Evolutionary conservation across 2,888 invertebrate species (phyloP).

Genomic region (Marasmarcha lunaedactyla): DNA sequence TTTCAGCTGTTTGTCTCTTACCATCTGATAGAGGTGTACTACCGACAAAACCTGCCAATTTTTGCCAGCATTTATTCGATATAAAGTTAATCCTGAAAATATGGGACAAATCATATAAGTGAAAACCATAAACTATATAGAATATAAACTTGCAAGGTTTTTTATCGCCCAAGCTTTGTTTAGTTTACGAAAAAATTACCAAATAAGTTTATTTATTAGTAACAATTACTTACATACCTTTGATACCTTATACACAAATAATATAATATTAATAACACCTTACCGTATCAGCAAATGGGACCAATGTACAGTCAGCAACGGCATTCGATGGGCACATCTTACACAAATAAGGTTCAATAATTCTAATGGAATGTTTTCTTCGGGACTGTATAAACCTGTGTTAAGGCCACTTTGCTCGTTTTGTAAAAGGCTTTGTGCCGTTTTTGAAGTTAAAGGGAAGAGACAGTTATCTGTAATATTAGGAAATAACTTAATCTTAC

Average conservation of each 20-base stretch:
- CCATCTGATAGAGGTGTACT: slow-evolving; percentile 38
- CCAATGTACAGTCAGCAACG: slow-evolving; percentile 81
- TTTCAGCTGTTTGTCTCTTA: slow-evolving; percentile 68
- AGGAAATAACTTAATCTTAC: slow-evolving; percentile 1
- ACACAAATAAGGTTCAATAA: slow-evolving; percentile 71
- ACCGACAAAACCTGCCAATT: slow-evolving; percentile 59
- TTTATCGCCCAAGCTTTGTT: no score
- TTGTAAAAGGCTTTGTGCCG: slow-evolving; percentile 53
- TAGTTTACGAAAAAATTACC: no score
- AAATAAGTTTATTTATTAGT: no score
- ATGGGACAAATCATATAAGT: not conserved
- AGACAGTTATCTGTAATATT: slow-evolving; percentile 47
- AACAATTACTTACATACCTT: no score
- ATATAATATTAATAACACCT: slow-evolving; percentile 4
- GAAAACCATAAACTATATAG: not conserved
- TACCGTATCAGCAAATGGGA: slow-evolving; percentile 77
- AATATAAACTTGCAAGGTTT: not conserved
- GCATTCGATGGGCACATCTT: slow-evolving; percentile 73
- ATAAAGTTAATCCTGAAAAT: slow-evolving; percentile 74
- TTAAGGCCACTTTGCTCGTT: slow-evolving; percentile 61
- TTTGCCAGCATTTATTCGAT: slow-evolving; percentile 78
- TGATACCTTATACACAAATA: no score
- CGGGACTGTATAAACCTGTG: slow-evolving; percentile 57
- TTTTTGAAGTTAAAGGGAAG: slow-evolving; percentile 58
- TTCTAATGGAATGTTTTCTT: slow-evolving; percentile 64